These are phyloP conservation scores for Trinectes maculatus DNA, from an alignment of 2,113 vertebrate genomes.

Conservation along the genomic window DNA sequence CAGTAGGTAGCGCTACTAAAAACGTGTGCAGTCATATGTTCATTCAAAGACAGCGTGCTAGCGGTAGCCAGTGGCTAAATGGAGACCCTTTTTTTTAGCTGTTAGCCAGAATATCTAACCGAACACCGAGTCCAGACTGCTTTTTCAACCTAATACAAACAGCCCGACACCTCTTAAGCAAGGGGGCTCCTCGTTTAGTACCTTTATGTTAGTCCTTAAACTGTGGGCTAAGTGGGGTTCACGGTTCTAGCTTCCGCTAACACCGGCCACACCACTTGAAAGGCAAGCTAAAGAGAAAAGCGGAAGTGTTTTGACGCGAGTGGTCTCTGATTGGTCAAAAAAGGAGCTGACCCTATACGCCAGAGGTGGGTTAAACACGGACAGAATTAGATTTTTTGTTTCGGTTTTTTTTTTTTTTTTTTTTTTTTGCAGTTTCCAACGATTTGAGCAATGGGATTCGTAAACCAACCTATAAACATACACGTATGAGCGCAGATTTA, in stretches of 20 bases:
- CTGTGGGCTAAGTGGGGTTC: constrained; percentile 29
- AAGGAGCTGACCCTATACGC: background rate
- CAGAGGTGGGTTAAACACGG: background rate
- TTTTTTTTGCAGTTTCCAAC: no score
- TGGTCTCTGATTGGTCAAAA: constrained; percentile 54
- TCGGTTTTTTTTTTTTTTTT: background rate
- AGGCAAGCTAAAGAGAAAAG: constrained; percentile 48
- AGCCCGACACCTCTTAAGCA: fast-evolving
- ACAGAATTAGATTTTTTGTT: background rate
- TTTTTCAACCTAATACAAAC: background rate
- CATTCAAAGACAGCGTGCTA: constrained; percentile 71
- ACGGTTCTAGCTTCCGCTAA: constrained; percentile 14
- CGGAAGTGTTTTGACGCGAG: constrained; percentile 66
- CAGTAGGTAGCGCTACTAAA: background rate
- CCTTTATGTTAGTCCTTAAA: constrained; percentile 42
- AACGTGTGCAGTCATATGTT: constrained; percentile 49
- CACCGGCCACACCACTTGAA: constrained; percentile 57
- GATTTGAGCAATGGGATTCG: background rate
- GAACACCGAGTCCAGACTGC: background rate
- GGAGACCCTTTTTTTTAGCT: constrained; percentile 13
- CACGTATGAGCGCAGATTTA: no score
- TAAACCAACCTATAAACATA: background rate
- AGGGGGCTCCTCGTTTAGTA: background rate
- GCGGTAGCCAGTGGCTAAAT: constrained; percentile 40
- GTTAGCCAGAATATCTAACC: background rate